phyloP scores from a whole-genome alignment of 1,140 invertebrate species.

The Lanistes nyassanus region DNA sequence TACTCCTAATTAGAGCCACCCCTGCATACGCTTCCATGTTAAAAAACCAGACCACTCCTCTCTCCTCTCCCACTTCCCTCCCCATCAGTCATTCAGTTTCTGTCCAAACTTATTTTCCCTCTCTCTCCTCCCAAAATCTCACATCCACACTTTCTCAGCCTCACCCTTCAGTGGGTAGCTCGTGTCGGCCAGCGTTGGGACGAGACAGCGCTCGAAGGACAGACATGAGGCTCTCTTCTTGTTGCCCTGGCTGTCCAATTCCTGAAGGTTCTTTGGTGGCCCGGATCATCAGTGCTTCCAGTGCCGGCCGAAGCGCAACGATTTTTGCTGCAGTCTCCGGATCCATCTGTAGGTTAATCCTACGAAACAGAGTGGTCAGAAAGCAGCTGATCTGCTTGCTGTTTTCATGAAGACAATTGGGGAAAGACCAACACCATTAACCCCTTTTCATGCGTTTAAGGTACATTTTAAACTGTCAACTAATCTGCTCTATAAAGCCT shows the following conservation, averaged over 20 bases:
- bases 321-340: slow-evolving; percentile 81
- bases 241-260: slow-evolving; percentile 45
- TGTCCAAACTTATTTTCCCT: background rate
- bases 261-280: slow-evolving; percentile 81
- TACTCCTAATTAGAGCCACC: no score
- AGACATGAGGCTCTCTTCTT: slow-evolving; percentile 58
- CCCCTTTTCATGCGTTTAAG: no score
- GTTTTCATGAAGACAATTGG: no score
- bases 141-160: background rate
- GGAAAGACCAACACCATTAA: no score
- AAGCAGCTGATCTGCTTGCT: background rate
- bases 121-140: background rate
- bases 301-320: slow-evolving; percentile 84
- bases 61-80: background rate
- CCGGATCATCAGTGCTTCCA: slow-evolving; percentile 86
- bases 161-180: slow-evolving; percentile 44
- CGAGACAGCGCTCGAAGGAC: slow-evolving; percentile 55
- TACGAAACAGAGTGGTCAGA: slow-evolving; percentile 44
- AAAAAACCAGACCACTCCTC: background rate
- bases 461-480: no score
- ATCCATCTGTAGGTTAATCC: slow-evolving; percentile 90
- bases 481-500: background rate
- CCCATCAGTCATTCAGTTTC: background rate
- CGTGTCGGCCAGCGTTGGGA: slow-evolving; percentile 51
- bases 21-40: no score